Base-by-base conservation (phyloP, 2,113 vertebrate genomes). In the Osmerus mordax region DNA sequence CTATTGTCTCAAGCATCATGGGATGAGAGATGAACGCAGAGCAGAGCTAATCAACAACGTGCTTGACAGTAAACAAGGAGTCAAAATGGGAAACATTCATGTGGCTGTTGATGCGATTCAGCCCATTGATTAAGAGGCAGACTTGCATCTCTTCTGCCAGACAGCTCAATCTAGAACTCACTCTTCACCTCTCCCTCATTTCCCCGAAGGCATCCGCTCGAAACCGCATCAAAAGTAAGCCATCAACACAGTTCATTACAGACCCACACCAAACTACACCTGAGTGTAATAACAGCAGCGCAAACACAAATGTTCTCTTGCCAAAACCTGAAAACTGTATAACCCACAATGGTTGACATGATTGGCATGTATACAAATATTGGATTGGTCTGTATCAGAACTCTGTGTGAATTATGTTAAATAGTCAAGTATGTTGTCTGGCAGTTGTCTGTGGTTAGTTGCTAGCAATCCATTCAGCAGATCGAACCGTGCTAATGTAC, bases 91-190 rank as follows among this genome's bases (percentile, higher is more conserved):
- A 71, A 64, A 14, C 23, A 59, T 62, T 63, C 11, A 51, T 51
- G 64, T 65, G 41, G 9, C 36, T 65, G 64, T 65, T 74, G 70
- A 75, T 77, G 71, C 36, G 28, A 79, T 74, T 67, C 70, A 65
- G 74, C 54, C 67, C 69, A 70, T 72, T 81, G 77, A 81, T 84
- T 81, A 81, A 81, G 82, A 84, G 67, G 25, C 25, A 59, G 70
- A 77, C 67, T 68, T 71, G 76, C 74, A 81, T 77, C 76, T 79
- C 79, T 81, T 72, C 77, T 72, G 66, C 62, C 65, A 75, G 78
- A 81, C 82, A 69, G 75, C 79, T 79, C 82, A 81, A 75, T 79
- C 59, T 73, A 64, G 18, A 29, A 72, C 70, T 70, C 64, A 62
- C 72, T 67, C 56, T 75, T 69, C 71, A 54, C 59, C 52, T 51